Evolutionary conservation across 2,113 vertebrate genomes (phyloP), one percentile per base, ranked within the genome.

Genomic region (Perca schrenkii): DNA sequence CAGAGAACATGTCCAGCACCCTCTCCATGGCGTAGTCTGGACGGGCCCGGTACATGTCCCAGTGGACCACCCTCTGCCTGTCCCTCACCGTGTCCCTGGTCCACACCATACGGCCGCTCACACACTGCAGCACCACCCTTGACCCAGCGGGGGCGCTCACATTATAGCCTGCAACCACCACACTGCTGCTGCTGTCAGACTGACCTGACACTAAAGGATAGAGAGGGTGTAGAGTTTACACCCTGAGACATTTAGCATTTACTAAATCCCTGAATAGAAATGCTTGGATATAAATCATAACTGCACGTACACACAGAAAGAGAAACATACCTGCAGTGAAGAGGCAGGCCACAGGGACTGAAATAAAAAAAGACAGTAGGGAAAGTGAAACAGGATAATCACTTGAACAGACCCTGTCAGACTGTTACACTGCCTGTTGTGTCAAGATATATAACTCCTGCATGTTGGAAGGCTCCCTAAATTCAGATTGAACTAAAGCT

Each of bases 101-200:
- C 98, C 98, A 99, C 73, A 99, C 96, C 96, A 99, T 99, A 64
- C 98, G 97, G 11, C 96, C 94, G 31, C 98, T 99, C 87, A 96
- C 94, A 90, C 98, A 99, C 77, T 96, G 95, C 82, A 99, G 95
- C 47, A 97, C 89, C 0, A 96, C 94, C 49, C 79, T 92, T 0
- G 96, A 94, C 0, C 97, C 97, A 0, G 93, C 83, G 0, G 83
- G 81, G 3, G 96, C 95, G 0, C 95, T 97, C 88, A 98, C 84
- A 8, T 96, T 96, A 1, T 94, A 93, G 71, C 96, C 96, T 0
- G 96, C 96, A 76, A 98, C 96, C 67, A 97, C 95, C 6, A 97
- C 94, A 0, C 95, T 96, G 57, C 91, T 91, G 6, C 91, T 91
- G 4, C 94, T 94, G 89, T 96, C 96, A 2, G 89, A 91, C 43